A percentile compares a stretch with the other conserved stretches of the same genome.
Evolutionary conservation across 2,888 invertebrate species (phyloP).

Genomic region (Macrophya annulata): DNA sequence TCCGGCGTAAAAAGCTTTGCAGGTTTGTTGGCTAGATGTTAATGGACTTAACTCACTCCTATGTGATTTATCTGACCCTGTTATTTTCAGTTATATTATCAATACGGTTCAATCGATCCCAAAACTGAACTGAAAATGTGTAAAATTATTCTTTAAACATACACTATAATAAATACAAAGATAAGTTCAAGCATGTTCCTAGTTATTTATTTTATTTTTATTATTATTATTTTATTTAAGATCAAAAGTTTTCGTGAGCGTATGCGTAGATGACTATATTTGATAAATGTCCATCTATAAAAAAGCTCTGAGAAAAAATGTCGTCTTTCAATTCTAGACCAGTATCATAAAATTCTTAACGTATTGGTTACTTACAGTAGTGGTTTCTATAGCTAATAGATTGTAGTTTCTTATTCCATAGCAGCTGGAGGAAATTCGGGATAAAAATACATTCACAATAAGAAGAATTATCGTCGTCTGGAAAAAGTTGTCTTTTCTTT

Average conservation of each 20-base stretch:
- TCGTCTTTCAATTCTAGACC: background rate
- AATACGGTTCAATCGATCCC: background rate
- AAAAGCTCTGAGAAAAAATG: slow-evolving; percentile 1
- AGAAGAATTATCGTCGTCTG: slow-evolving; percentile 19
- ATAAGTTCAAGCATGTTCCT: background rate
- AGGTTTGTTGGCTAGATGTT: slow-evolving; percentile 30
- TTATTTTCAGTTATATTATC: background rate
- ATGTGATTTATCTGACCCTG: background rate
- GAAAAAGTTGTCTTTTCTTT: slow-evolving; percentile 15
- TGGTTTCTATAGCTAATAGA: slow-evolving; percentile 16
- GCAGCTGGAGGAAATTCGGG: background rate
- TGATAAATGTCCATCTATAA: background rate
- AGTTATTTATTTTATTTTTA: background rate
- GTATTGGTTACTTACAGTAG: background rate
- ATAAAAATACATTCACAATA: slow-evolving; percentile 13
- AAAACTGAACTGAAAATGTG: background rate
- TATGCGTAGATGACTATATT: background rate
- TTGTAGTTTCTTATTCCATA: slow-evolving; percentile 1
- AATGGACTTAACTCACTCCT: slow-evolving; percentile 17
- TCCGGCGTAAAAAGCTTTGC: slow-evolving; percentile 50
- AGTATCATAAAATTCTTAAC: slow-evolving; percentile 19
- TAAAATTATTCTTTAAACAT: background rate
- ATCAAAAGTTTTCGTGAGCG: background rate
- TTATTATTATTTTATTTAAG: background rate
- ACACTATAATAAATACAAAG: background rate